Conservation (phyloP, 2,888 invertebrate genomes). For the Megalurothrips usitatus region DNA sequence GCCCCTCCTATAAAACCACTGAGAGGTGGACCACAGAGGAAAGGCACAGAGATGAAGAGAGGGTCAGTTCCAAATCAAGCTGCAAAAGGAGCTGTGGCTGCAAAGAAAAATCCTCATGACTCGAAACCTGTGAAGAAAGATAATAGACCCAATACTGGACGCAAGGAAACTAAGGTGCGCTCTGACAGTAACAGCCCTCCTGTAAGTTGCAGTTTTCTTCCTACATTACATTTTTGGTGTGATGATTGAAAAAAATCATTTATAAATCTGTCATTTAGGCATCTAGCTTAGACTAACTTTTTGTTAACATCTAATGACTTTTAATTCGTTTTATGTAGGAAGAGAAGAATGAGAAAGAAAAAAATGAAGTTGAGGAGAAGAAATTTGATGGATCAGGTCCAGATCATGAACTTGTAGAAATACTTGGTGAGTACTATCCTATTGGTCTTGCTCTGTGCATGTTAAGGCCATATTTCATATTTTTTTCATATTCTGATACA, state of each 20-base stretch:
- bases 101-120: constrained; percentile 45
- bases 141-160: constrained; percentile 31
- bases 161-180: constrained; percentile 10
- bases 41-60: constrained; percentile 39
- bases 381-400: constrained; percentile 79
- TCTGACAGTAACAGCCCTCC: constrained; percentile 10
- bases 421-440: constrained; percentile 58
- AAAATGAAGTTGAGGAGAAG: constrained; percentile 62
- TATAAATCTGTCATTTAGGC: too few relatives aligned
- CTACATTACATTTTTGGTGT: too few relatives aligned
- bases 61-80: constrained; percentile 41
- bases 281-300: neutral
- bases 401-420: constrained; percentile 89
- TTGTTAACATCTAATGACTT: neutral
- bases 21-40: constrained; percentile 36
- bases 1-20: constrained; percentile 45
- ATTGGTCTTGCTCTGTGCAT: neutral
- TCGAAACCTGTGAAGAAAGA: constrained; percentile 33
- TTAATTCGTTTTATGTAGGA: constrained; percentile 21
- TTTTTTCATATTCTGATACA: neutral
- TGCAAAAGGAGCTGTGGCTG: constrained; percentile 46
- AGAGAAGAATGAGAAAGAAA: constrained; percentile 42
- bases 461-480: neutral
- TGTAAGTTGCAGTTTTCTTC: neutral
- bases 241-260: too few relatives aligned